These are phyloP conservation scores for Drosophila quadrilineata DNA, from an alignment of 1,140 invertebrate species.

Conservation along the genomic window DNA sequence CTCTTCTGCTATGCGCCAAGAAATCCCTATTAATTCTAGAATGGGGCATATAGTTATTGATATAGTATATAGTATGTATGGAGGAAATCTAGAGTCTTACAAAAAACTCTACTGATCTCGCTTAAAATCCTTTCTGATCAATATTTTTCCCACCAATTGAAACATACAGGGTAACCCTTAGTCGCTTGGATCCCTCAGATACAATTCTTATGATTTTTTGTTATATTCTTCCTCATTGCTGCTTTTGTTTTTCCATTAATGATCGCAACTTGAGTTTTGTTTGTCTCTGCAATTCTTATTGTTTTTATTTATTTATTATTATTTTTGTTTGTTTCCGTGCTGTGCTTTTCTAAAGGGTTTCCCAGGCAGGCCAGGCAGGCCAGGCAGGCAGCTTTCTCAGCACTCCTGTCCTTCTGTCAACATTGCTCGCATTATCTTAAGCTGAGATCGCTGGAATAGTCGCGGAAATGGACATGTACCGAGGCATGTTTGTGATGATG, in stretches of 20 bases:
- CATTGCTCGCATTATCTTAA: slow-evolving; percentile 40
- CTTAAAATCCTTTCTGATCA: too few relatives aligned
- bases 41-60: slow-evolving; percentile 12
- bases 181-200: too few relatives aligned
- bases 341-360: slow-evolving; percentile 33
- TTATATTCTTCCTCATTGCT: neutral
- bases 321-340: too few relatives aligned
- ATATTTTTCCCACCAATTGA: too few relatives aligned
- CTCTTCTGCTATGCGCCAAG: too few relatives aligned
- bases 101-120: too few relatives aligned
- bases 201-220: neutral
- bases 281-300: slow-evolving; percentile 19
- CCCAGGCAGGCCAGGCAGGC: slow-evolving; percentile 1
- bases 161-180: neutral
- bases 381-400: slow-evolving; percentile 42
- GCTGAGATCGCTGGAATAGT: slow-evolving; percentile 26
- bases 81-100: too few relatives aligned
- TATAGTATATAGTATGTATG: too few relatives aligned
- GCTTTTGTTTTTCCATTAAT: neutral
- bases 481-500: slow-evolving; percentile 16
- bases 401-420: slow-evolving; percentile 10
- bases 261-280: neutral
- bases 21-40: neutral
- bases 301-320: too few relatives aligned
- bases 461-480: slow-evolving; percentile 27